Evolutionary conservation across 2,888 invertebrate species (phyloP).

Genomic region (Anarsia innoxiella): DNA sequence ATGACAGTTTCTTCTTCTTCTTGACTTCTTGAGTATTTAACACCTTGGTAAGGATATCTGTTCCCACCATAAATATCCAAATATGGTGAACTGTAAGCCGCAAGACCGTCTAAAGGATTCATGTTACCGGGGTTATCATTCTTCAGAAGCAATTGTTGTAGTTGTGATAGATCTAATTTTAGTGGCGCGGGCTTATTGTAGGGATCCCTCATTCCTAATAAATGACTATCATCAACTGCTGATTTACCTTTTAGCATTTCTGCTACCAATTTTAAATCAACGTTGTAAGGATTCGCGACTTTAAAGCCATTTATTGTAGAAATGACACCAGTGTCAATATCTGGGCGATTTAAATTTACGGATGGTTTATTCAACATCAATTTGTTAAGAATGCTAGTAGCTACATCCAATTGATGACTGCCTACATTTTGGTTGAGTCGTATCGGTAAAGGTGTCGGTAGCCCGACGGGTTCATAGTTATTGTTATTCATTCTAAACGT

Average conservation of each 20-base stretch:
- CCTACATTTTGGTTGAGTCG: slow-evolving; percentile 64
- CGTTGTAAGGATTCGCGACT: slow-evolving; percentile 70
- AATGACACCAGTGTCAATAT: slow-evolving; percentile 42
- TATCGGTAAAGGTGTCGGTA: slow-evolving; percentile 50
- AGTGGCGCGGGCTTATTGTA: slow-evolving; percentile 42
- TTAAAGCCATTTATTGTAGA: slow-evolving; percentile 67
- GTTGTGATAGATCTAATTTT: slow-evolving; percentile 52
- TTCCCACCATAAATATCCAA: slow-evolving; percentile 50
- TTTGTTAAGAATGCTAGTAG: slow-evolving; percentile 49
- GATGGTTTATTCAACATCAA: slow-evolving; percentile 44
- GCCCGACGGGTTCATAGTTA: slow-evolving; percentile 45
- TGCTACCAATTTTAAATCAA: slow-evolving; percentile 63
- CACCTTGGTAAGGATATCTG: slow-evolving; percentile 55
- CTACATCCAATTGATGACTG: slow-evolving; percentile 59
- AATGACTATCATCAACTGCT: slow-evolving; percentile 45
- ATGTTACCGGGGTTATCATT: slow-evolving; percentile 44
- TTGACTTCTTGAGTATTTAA: slow-evolving; percentile 66
- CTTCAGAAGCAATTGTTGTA: slow-evolving; percentile 52
- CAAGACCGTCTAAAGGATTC: slow-evolving; percentile 37
- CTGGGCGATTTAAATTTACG: slow-evolving; percentile 41
- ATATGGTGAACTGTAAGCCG: slow-evolving; percentile 43
- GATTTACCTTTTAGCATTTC: slow-evolving; percentile 66
- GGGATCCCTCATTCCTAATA: slow-evolving; percentile 47
- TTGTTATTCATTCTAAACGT: slow-evolving; percentile 39
- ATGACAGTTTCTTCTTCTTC: slow-evolving; percentile 62